Conservation (phyloP, 2,888 invertebrate species). For the Cerceris ruficornis region DNA sequence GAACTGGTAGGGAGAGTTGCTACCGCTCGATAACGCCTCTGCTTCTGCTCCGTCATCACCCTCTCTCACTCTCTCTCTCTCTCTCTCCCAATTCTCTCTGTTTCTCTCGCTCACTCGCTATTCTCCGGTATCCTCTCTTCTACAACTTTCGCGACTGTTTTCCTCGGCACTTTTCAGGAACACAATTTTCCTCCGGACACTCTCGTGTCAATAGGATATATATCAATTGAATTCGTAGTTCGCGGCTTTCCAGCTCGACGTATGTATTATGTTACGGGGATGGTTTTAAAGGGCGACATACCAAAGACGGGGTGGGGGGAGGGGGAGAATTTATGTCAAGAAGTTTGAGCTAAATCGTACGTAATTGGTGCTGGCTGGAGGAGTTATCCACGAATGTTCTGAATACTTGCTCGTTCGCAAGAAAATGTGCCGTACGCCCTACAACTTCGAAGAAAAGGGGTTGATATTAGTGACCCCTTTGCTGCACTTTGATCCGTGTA, state of each 20-base stretch:
- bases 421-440: neutral
- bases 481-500: slow-evolving; percentile 23
- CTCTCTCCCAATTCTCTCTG: neutral
- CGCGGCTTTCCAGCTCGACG: neutral
- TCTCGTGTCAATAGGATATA: neutral
- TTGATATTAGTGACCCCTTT: slow-evolving; percentile 8
- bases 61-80: slow-evolving; percentile 19
- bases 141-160: neutral
- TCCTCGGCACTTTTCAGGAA: neutral
- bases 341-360: slow-evolving; percentile 3
- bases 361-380: slow-evolving; percentile 3
- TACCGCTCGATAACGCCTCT: slow-evolving; percentile 74
- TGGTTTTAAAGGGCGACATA: neutral
- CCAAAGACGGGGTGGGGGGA: neutral
- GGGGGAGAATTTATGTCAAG: neutral
- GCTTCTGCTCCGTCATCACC: slow-evolving; percentile 62
- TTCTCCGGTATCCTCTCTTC: neutral
- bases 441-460: neutral
- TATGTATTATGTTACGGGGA: neutral
- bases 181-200: neutral
- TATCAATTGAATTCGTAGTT: neutral
- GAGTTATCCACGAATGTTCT: neutral
- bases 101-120: slow-evolving; percentile 4
- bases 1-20: slow-evolving; percentile 52
- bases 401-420: slow-evolving; percentile 1